Evolutionary conservation across 2,888 invertebrate genomes (phyloP), one percentile per base, ranked within the genome.

Genomic region (Oligia fasciuncula): DNA sequence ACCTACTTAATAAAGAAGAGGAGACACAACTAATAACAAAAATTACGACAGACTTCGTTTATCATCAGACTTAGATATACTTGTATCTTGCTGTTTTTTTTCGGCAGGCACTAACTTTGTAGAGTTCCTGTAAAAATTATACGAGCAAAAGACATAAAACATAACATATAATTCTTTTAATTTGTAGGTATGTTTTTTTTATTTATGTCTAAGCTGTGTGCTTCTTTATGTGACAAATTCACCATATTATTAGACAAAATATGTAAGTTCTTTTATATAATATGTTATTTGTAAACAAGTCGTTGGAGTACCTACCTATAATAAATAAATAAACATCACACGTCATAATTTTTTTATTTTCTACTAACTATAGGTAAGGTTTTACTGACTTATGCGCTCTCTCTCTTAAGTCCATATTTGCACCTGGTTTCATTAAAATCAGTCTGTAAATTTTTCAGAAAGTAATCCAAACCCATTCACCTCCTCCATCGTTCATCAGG

Each of bases 41-140:
- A 51, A 3, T 23, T 29, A 35, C 4, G 51, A 23, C 51, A 2
- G 14, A 23, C 8, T 51, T 69, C 19, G 17, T 17, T 46, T n/a
- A 11, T 19, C 46, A 29, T 29, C 29, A 29, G 6, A 29, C 1
- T 11, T 17, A 67, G 13, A 5, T n/a, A 14, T 29, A 51, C 19
- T n/a, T 8, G 1, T 19, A 49, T 29, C 13, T 29, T 54, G 9
- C 35, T 23, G 4, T 54, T 23, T 1, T 4, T 70, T 70, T 54
- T 35, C 23, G 5, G 3, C n/a, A 60, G 57, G 70, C 40, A 17
- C 54, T 17, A 19, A 17, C 13, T 46, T 13, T 62, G 6, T 11
- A 17, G 23, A 35, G 65, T 76, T 76, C 54, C 77, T 65, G 54
- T 46, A 65, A 9, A 65, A 76, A 65, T 54, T 13, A 54, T 76